These are phyloP conservation scores for Phoenoteleia sp. DNA, from an alignment of 2,888 invertebrate genomes.

Conservation along the genomic window DNA sequence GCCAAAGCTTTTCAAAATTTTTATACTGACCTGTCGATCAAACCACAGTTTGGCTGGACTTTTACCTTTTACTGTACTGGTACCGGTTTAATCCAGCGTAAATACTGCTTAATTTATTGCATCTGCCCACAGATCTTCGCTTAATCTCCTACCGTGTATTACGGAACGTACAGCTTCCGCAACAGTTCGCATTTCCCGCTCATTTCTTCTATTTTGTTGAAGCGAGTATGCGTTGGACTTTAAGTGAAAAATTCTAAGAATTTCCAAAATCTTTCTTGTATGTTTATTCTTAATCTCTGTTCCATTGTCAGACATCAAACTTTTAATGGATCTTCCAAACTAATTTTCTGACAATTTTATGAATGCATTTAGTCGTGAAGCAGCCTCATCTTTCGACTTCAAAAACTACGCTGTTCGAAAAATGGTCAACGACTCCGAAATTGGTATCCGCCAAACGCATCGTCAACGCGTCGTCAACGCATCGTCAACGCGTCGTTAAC, in stretches of 20 bases:
- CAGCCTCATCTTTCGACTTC: not conserved
- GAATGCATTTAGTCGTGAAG: not conserved
- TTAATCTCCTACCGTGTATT: slow-evolving; percentile 64
- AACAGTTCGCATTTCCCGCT: slow-evolving; percentile 2
- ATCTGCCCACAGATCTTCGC: slow-evolving; percentile 61
- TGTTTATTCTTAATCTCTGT: not conserved
- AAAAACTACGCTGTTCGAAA: not conserved
- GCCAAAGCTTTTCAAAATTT: slow-evolving; percentile 45
- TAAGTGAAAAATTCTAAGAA: too few relatives aligned
- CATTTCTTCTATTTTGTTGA: not conserved
- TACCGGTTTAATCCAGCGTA: slow-evolving; percentile 75
- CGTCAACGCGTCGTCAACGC: too few relatives aligned
- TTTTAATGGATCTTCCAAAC: not conserved
- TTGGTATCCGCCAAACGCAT: too few relatives aligned
- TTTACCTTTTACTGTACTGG: slow-evolving; percentile 65
- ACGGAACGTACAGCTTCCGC: not conserved
- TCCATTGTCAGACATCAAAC: slow-evolving; percentile 4
- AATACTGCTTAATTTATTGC: slow-evolving; percentile 73
- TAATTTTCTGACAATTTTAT: slow-evolving; percentile 8
- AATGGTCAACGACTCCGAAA: too few relatives aligned
- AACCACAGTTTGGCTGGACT: too few relatives aligned
- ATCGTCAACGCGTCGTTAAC: too few relatives aligned
- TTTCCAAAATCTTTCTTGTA: not conserved
- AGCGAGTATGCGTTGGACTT: not conserved
- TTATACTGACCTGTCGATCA: too few relatives aligned